phyloP scores from a whole-genome alignment of 2,797 vertebrate species.

The Sphenopsis melanotis region DNA sequence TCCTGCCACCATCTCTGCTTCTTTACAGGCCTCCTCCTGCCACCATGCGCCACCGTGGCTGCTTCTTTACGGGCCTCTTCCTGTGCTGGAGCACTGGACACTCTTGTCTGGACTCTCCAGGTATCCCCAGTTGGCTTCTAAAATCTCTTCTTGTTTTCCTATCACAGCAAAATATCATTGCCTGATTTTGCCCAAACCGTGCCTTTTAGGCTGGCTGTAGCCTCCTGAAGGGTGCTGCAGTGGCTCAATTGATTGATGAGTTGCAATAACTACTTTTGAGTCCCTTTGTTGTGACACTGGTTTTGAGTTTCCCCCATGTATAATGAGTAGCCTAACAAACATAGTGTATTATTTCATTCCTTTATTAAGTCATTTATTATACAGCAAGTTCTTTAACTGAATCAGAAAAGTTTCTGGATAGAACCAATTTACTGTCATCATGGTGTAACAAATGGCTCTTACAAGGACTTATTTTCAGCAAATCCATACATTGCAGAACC shows the following conservation, averaged over 20 bases:
- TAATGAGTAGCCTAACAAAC: not conserved
- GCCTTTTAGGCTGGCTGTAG: not conserved
- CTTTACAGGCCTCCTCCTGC: not conserved
- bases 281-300: not conserved
- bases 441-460: not conserved
- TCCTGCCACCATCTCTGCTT: not conserved
- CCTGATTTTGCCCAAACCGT: not conserved
- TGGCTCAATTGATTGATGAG: not conserved
- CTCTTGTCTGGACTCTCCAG: not conserved
- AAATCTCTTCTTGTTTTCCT: not conserved
- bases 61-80: not conserved
- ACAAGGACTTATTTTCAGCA: not conserved
- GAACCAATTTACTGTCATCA: not conserved
- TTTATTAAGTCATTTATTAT: constrained; percentile 19
- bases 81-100: not conserved
- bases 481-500: not conserved
- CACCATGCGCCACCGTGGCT: no score
- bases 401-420: not conserved
- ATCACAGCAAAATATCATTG: accelerated
- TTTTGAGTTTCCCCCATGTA: not conserved
- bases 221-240: not conserved
- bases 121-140: accelerated
- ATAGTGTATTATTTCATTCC: not conserved
- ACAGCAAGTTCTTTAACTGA: not conserved
- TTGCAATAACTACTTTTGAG: not conserved